A percentile compares a stretch with the other conserved stretches of the same genome.
These are phyloP conservation scores for Ctenochaetus hawaiiensis DNA, from an alignment of 2,797 vertebrate genomes.

Conservation along the genomic window DNA sequence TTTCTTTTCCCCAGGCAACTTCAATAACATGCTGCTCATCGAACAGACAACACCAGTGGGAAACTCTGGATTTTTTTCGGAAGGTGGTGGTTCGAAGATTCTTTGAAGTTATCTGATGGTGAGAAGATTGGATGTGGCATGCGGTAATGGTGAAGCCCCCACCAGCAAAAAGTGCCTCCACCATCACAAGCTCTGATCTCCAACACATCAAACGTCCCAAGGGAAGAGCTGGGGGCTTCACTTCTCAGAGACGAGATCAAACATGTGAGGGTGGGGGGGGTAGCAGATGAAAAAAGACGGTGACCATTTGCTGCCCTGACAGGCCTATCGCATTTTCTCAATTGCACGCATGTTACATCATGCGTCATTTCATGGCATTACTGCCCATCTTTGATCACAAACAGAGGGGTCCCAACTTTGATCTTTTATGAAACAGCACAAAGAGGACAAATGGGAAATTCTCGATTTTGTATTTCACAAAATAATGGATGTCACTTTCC, in stretches of 20 bases:
- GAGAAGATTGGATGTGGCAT: constrained; percentile 67
- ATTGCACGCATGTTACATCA: constrained; percentile 79
- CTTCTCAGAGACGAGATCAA: constrained; percentile 74
- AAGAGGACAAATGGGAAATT: constrained; percentile 47
- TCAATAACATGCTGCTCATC: constrained; percentile 63
- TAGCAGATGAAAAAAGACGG: constrained; percentile 49
- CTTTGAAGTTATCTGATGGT: constrained; percentile 80
- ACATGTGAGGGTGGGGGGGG: constrained; percentile 37
- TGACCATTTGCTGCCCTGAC: constrained; percentile 72
- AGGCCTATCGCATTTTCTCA: constrained; percentile 57
- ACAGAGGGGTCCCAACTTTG: constrained; percentile 53
- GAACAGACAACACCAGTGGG: constrained; percentile 53
- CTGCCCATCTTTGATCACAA: constrained; percentile 69
- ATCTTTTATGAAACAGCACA: constrained; percentile 40
- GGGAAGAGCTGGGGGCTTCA: constrained; percentile 55
- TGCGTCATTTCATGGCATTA: constrained; percentile 52
- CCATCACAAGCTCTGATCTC: constrained; percentile 74
- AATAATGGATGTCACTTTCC: constrained; percentile 28
- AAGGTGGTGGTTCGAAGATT: constrained; percentile 59
- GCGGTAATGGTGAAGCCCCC: constrained; percentile 59
- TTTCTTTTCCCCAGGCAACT: constrained; percentile 48
- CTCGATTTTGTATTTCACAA: constrained; percentile 31
- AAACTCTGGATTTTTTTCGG: constrained; percentile 60
- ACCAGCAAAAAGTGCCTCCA: constrained; percentile 57
- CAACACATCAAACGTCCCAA: constrained; percentile 82